Evolutionary conservation across 2,797 vertebrate genomes (phyloP).

Genomic region (Falco cherrug): DNA sequence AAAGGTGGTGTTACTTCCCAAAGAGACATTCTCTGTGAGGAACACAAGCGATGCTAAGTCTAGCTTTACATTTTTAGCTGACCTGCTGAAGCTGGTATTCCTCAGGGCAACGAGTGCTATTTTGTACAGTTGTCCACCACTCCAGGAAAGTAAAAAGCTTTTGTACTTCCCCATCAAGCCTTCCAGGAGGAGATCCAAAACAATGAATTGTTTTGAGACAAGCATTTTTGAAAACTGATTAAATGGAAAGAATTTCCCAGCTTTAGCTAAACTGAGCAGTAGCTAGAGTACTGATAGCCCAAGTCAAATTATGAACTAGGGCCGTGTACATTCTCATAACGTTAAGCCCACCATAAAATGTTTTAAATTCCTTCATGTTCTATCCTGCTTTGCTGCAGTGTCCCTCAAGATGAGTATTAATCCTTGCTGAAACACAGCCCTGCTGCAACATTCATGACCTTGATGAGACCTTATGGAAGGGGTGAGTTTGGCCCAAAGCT

Average conservation of each 20-base stretch:
- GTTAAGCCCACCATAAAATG: not conserved
- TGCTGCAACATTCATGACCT: not conserved
- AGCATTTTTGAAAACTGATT: not conserved
- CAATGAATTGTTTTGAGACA: not conserved
- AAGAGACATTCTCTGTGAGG: not conserved
- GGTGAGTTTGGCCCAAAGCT: not conserved
- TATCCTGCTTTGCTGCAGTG: not conserved
- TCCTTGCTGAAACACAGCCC: not conserved
- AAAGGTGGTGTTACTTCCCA: not conserved
- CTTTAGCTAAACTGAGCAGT: not conserved
- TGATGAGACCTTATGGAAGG: accelerated
- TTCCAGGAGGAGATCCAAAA: not conserved
- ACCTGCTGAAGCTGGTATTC: not conserved
- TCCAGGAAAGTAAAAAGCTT: not conserved
- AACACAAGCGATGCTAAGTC: not conserved
- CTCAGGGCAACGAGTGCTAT: accelerated
- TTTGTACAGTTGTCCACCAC: not conserved
- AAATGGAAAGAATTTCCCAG: not conserved
- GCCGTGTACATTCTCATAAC: not conserved
- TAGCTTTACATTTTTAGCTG: not conserved
- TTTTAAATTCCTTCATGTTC: not conserved
- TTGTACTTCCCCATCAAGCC: not conserved
- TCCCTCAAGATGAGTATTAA: not conserved
- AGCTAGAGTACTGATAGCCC: not conserved
- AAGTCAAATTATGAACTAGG: not conserved